Conservation (phyloP, 2,113 vertebrate species). For the Nothobranchius kuhntae region DNA sequence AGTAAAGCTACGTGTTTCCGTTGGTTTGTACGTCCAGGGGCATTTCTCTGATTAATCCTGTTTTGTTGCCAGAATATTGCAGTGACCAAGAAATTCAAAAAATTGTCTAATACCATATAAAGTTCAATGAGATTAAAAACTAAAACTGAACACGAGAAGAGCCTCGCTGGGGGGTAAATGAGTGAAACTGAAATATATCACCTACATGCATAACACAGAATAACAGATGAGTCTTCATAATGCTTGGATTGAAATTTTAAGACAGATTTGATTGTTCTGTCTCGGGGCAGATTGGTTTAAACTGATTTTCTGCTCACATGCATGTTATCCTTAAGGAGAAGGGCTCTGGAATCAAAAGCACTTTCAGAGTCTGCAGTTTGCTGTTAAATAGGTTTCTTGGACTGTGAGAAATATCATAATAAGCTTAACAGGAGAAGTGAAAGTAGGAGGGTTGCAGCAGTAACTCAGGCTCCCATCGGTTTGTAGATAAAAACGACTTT, state of each 20-base stretch:
- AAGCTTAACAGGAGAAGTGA: background rate
- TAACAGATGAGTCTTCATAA: background rate
- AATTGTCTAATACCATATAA: too few relatives aligned
- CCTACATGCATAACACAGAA: background rate
- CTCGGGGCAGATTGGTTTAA: background rate
- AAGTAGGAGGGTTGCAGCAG: background rate
- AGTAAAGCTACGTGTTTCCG: too few relatives aligned
- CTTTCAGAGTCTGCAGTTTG: background rate
- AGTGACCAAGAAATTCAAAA: too few relatives aligned
- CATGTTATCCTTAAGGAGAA: background rate
- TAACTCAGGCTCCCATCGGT: background rate
- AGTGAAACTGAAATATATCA: background rate
- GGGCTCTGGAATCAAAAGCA: slow-evolving; percentile 3
- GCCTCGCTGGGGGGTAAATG: too few relatives aligned
- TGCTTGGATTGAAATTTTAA: background rate
- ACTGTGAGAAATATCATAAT: background rate
- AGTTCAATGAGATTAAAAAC: background rate
- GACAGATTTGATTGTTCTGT: background rate
- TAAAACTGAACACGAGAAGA: background rate
- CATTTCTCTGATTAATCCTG: too few relatives aligned
- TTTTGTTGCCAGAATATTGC: background rate
- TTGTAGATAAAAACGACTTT: background rate
- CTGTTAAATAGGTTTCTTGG: background rate
- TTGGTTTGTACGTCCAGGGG: too few relatives aligned
- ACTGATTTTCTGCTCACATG: background rate